Evolutionary conservation across 1,140 invertebrate species (phyloP).

Genomic region (Tyrophagus putrescentiae): DNA sequence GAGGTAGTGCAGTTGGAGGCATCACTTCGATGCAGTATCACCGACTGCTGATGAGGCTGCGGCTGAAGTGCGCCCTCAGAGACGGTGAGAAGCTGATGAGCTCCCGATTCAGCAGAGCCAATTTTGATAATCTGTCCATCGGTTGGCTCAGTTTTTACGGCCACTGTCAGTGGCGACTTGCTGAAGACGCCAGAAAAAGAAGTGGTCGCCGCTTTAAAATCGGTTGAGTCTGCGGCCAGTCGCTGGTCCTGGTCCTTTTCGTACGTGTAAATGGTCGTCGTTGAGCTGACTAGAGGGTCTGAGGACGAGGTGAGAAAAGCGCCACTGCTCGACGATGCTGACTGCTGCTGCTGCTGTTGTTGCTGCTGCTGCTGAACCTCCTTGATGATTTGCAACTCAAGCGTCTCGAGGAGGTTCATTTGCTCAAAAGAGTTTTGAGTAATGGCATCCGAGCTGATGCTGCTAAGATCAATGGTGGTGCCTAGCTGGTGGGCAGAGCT

Average conservation of each 20-base stretch:
- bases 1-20: too few relatives aligned
- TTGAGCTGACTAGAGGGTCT: constrained; percentile 6
- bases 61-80: too few relatives aligned
- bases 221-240: background rate
- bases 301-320: background rate
- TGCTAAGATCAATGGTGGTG: background rate
- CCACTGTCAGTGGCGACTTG: too few relatives aligned
- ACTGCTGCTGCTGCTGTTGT: background rate
- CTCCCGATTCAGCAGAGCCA: too few relatives aligned
- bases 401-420: background rate
- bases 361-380: background rate
- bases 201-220: too few relatives aligned
- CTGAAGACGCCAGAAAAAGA: too few relatives aligned
- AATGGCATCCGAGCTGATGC: background rate
- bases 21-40: too few relatives aligned
- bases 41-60: too few relatives aligned
- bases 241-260: background rate
- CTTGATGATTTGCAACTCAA: background rate
- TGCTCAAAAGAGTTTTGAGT: background rate
- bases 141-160: too few relatives aligned
- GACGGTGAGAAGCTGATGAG: too few relatives aligned
- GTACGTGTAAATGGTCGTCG: background rate
- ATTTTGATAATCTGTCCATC: too few relatives aligned
- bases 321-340: background rate
- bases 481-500: background rate